Evolutionary conservation across 2,113 vertebrate species (phyloP).

Genomic region (zebrafish (Danio rerio)): DNA sequence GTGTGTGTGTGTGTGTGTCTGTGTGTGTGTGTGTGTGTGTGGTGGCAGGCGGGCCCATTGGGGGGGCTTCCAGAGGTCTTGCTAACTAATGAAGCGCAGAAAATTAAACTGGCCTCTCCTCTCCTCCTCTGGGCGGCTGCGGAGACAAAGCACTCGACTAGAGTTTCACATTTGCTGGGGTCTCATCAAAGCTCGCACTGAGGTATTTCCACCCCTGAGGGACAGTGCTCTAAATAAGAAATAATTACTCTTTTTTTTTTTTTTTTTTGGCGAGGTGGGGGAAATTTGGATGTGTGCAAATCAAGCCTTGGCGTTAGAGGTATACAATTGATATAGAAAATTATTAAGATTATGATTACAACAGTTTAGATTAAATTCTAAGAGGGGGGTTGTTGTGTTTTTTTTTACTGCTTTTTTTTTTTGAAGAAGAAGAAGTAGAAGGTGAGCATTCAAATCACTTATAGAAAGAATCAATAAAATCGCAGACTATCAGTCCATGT

Average conservation of each 20-base stretch:
- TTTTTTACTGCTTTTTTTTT: too few species aligned
- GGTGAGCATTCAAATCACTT: too few species aligned
- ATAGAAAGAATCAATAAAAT: too few species aligned
- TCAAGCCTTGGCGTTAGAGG: slow-evolving; percentile 4
- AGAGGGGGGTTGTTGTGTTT: not conserved
- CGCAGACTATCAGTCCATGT: too few species aligned
- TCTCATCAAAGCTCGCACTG: slow-evolving; percentile 56
- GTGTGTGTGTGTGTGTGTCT: slow-evolving; percentile 16
- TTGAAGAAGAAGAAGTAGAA: too few species aligned
- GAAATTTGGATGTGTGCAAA: not conserved
- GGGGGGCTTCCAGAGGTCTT: slow-evolving; percentile 61
- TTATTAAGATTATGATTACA: not conserved
- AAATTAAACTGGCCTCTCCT: slow-evolving; percentile 59
- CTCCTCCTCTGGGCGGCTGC: slow-evolving; percentile 36
- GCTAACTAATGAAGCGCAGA: slow-evolving; percentile 62
- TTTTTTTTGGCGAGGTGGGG: not conserved
- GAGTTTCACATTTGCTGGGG: slow-evolving; percentile 54
- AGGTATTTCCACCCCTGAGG: slow-evolving; percentile 50
- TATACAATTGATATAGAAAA: not conserved
- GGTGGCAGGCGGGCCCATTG: slow-evolving; percentile 21
- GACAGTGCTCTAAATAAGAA: slow-evolving; percentile 58
- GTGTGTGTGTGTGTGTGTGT: slow-evolving; percentile 14
- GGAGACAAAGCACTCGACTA: slow-evolving; percentile 59
- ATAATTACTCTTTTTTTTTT: slow-evolving; percentile 43
- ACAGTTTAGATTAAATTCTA: not conserved